Evolutionary conservation across 2,888 invertebrate genomes (phyloP).

Genomic region (Nomada ferruginata): DNA sequence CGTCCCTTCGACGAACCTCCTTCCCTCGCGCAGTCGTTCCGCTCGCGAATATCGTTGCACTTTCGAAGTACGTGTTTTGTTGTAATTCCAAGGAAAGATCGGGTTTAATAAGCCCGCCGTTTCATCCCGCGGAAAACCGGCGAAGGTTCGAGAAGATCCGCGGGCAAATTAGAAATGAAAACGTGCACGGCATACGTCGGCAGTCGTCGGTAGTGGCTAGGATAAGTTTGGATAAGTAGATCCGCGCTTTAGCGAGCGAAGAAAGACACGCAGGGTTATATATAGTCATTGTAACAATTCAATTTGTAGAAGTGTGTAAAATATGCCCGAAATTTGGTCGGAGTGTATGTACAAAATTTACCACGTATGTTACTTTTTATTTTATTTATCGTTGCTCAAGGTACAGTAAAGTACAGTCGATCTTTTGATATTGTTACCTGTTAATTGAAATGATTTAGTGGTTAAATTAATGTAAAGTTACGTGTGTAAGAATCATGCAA

Average conservation of each 20-base stretch:
- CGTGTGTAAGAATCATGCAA: no score
- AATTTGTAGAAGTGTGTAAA: no score
- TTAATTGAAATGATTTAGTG: no score
- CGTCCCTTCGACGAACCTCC: not conserved
- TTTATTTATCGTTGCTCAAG: no score
- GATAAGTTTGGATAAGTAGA: slow-evolving; percentile 43
- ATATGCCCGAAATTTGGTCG: no score
- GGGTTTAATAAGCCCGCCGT: slow-evolving; percentile 40
- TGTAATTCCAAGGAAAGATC: slow-evolving; percentile 5
- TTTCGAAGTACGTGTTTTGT: slow-evolving; percentile 11
- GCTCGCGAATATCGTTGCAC: not conserved
- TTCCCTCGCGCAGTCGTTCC: not conserved
- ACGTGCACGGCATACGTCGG: slow-evolving; percentile 23
- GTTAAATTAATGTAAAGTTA: no score
- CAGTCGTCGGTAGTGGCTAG: slow-evolving; percentile 23
- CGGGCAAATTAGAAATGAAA: slow-evolving; percentile 47
- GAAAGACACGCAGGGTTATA: not conserved
- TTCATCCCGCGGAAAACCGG: not conserved
- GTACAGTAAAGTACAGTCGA: no score
- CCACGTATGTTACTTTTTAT: no score
- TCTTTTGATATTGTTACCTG: no score
- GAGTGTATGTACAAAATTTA: no score
- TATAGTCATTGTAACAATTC: no score
- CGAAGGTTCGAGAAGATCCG: not conserved
- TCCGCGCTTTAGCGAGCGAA: slow-evolving; percentile 23